phyloP scores from a whole-genome alignment of 2,888 invertebrate species.

The Cheiracanthium punctorium region DNA sequence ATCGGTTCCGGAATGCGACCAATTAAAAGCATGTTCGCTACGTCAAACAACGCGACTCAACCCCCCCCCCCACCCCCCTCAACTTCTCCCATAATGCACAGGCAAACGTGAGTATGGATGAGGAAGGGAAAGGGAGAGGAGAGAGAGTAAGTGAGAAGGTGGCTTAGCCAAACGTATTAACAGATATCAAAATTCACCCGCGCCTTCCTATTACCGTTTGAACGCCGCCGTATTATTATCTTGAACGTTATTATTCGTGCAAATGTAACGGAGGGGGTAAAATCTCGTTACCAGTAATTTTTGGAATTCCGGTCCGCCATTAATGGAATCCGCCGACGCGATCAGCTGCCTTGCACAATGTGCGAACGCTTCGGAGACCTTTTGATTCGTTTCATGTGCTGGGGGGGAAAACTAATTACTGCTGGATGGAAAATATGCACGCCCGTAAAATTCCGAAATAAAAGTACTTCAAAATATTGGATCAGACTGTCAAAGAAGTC shows the following conservation, averaged over 20 bases:
- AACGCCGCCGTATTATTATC: slow-evolving; percentile 38
- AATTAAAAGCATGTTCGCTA: slow-evolving; percentile 57
- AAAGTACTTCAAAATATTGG: slow-evolving; percentile 53
- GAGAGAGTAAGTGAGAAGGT: not conserved
- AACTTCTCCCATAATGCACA: too few relatives aligned
- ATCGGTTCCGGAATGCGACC: slow-evolving; percentile 64
- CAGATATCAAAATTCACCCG: slow-evolving; percentile 64
- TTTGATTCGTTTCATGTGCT: slow-evolving; percentile 40
- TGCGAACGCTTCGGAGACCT: slow-evolving; percentile 33
- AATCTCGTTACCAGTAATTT: slow-evolving; percentile 67
- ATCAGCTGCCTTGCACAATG: slow-evolving; percentile 38
- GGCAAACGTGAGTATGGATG: not conserved
- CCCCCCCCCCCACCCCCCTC: too few relatives aligned
- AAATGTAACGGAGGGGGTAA: slow-evolving; percentile 31
- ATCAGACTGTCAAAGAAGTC: slow-evolving; percentile 32
- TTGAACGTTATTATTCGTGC: slow-evolving; percentile 20
- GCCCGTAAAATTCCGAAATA: slow-evolving; percentile 33
- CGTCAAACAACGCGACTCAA: slow-evolving; percentile 32
- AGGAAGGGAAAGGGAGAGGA: not conserved
- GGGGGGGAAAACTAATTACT: not conserved
- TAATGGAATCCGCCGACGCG: slow-evolving; percentile 56
- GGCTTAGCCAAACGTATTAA: slow-evolving; percentile 37
- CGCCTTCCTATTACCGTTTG: slow-evolving; percentile 51
- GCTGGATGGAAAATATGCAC: slow-evolving; percentile 29
- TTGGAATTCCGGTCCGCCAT: slow-evolving; percentile 63